Base-by-base conservation (phyloP, 2,797 vertebrate species). In the Sparidentex hasta region DNA sequence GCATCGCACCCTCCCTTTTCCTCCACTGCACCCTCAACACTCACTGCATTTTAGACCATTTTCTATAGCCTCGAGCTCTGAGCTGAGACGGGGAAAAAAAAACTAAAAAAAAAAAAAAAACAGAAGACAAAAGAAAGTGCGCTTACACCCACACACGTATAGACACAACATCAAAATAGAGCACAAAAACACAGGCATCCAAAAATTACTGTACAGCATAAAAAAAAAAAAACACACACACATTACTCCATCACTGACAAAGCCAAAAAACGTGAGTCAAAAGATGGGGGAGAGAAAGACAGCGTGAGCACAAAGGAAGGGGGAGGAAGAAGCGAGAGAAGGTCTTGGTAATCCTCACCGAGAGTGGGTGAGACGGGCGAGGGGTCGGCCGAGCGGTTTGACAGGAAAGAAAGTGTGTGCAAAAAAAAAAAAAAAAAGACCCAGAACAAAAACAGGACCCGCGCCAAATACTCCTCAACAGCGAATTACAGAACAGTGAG, bases 11-110 rank as follows among this genome's bases (percentile, higher is more conserved):
- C 69, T 65, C 52, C 75, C 59, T 70, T 44, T 44, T n/a, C 29
- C 65, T 62, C 63, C 67, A 17, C 84, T 55, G 75, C 59, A 74
- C 64, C 82, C 74, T 67, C 77, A 74, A 65, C 83, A 78, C 81
- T 80, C 82, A 67, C 58, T 76, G 84, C 71, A 64, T 87, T 87
- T 93, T 76, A 78, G 77, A 84, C 76, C 78, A 43, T 84, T 90
- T 90, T 87, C 74, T 73, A 51, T 81, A 76, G 91, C 87, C 83
- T 73, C 58, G 55, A 89, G 90, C 84, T 81, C 63, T 1, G 47
- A 79, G 77, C 58, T 9, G 74, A 85, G 85, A 66, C 44, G 44
- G 76, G 69, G 79, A 51, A 21, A 48, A 46, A 81, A 80, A 27
- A 47, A 46, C 7, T 18, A 83, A 81, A 80, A 27, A 6, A 3